phyloP scores from a whole-genome alignment of 2,888 invertebrate genomes.

The Ochlodes sylvanus region DNA sequence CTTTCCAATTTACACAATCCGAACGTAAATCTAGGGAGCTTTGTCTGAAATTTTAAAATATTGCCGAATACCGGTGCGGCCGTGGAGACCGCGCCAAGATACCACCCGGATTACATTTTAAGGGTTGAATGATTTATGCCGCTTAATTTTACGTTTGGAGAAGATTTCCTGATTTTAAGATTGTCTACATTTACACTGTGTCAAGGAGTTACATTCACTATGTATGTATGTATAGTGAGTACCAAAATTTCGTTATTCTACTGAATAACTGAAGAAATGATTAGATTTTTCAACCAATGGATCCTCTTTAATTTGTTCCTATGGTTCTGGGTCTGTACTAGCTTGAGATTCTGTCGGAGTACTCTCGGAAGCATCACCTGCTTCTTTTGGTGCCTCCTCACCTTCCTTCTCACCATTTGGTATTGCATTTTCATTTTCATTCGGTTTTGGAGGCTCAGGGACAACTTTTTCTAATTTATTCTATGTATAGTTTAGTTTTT shows the following conservation, averaged over 20 bases:
- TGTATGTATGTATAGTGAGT: too few species aligned
- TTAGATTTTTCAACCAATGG: slow-evolving; percentile 42
- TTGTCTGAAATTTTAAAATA: slow-evolving; percentile 74
- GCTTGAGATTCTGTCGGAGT: slow-evolving; percentile 38
- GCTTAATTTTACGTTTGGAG: slow-evolving; percentile 40
- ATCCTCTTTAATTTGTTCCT: slow-evolving; percentile 48
- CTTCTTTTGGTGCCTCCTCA: slow-evolving; percentile 52
- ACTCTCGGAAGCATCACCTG: slow-evolving; percentile 45
- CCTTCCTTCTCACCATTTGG: slow-evolving; percentile 73
- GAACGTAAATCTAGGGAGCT: slow-evolving; percentile 70
- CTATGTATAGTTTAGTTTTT: too few species aligned
- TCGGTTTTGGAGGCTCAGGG: slow-evolving; percentile 49
- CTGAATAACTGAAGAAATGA: too few species aligned
- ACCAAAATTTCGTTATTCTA: too few species aligned
- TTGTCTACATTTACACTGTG: not conserved
- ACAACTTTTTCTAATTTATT: slow-evolving; percentile 29
- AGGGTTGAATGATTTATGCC: slow-evolving; percentile 65
- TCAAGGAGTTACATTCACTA: not conserved
- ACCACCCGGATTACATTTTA: slow-evolving; percentile 57
- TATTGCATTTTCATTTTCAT: slow-evolving; percentile 57
- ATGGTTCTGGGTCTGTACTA: slow-evolving; percentile 39
- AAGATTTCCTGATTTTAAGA: slow-evolving; percentile 1
- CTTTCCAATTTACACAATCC: slow-evolving; percentile 76
- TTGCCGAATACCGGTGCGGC: slow-evolving; percentile 60
- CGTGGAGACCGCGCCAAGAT: slow-evolving; percentile 52